These are phyloP conservation scores for Drymonia ruficornis DNA, from an alignment of 2,888 invertebrate species.

Conservation along the genomic window DNA sequence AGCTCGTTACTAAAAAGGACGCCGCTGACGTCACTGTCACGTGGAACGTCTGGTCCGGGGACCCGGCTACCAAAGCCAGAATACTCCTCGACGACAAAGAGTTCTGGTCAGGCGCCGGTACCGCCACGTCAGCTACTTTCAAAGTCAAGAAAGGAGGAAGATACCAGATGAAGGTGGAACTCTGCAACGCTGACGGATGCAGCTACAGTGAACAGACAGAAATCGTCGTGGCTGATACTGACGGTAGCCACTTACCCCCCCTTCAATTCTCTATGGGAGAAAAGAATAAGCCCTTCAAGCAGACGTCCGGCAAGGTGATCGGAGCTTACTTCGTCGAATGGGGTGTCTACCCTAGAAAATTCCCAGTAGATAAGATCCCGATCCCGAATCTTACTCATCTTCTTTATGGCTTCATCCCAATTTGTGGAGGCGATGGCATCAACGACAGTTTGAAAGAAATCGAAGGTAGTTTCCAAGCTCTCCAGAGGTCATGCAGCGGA, in stretches of 20 bases:
- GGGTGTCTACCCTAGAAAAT: conserved; percentile 79
- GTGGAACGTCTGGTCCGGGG: conserved; percentile 80
- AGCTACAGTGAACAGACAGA: conserved; percentile 71
- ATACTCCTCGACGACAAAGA: conserved; percentile 69
- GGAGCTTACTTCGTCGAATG: conserved; percentile 80
- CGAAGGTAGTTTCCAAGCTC: conserved; percentile 78
- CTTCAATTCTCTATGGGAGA: conserved; percentile 69
- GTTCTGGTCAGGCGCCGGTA: conserved; percentile 67
- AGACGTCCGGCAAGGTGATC: conserved; percentile 77
- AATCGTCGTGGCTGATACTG: conserved; percentile 77
- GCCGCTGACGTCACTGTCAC: conserved; percentile 76
- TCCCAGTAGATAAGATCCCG: conserved; percentile 74
- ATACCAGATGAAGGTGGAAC: conserved; percentile 74
- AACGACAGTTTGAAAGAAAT: conserved; percentile 82
- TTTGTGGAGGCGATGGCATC: conserved; percentile 79
- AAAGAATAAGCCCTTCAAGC: conserved; percentile 76
- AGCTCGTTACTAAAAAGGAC: conserved; percentile 70
- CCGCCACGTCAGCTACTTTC: conserved; percentile 70
- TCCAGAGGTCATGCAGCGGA: conserved; percentile 77
- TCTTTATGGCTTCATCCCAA: conserved; percentile 78
- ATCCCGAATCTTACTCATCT: conserved; percentile 77
- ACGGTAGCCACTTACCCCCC: conserved; percentile 79
- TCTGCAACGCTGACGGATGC: conserved; percentile 76
- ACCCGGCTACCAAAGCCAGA: conserved; percentile 65
- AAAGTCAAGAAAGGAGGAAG: conserved; percentile 77